Evolutionary conservation across 2,797 vertebrate genomes (phyloP).

Genomic region (Acridotheres tristis): DNA sequence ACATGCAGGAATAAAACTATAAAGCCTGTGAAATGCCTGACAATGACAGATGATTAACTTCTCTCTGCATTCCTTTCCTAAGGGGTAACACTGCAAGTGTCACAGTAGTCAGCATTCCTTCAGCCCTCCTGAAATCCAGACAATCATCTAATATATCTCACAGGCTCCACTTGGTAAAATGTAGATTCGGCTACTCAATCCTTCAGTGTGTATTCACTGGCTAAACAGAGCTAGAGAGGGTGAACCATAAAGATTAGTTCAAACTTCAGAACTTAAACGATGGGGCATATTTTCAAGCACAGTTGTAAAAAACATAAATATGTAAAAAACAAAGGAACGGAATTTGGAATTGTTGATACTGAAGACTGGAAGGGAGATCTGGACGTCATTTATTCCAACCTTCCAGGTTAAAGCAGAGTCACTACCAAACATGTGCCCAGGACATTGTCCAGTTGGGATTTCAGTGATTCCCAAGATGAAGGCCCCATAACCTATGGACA

Average conservation of each 20-base stretch:
- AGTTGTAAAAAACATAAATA: not conserved
- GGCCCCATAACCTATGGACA: not conserved
- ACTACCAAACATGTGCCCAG: not conserved
- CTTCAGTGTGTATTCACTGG: not conserved
- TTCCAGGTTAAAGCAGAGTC: not conserved
- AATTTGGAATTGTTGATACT: not conserved
- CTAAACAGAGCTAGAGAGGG: not conserved
- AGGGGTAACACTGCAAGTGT: not conserved
- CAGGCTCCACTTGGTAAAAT: not conserved
- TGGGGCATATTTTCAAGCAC: not conserved
- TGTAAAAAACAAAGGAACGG: not conserved
- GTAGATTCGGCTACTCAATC: not conserved
- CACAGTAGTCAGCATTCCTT: not conserved
- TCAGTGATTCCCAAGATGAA: not conserved
- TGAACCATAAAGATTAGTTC: not conserved
- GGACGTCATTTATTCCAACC: not conserved
- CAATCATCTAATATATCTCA: not conserved
- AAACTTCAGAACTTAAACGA: not conserved
- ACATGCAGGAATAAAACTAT: not conserved
- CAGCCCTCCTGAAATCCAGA: not conserved
- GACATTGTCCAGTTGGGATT: not conserved
- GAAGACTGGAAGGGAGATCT: not conserved
- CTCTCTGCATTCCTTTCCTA: slow-evolving; percentile 11
- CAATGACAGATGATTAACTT: not conserved
- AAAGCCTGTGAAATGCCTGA: not conserved